phyloP scores from a whole-genome alignment of 2,113 vertebrate species.

The Mustelus asterias region DNA sequence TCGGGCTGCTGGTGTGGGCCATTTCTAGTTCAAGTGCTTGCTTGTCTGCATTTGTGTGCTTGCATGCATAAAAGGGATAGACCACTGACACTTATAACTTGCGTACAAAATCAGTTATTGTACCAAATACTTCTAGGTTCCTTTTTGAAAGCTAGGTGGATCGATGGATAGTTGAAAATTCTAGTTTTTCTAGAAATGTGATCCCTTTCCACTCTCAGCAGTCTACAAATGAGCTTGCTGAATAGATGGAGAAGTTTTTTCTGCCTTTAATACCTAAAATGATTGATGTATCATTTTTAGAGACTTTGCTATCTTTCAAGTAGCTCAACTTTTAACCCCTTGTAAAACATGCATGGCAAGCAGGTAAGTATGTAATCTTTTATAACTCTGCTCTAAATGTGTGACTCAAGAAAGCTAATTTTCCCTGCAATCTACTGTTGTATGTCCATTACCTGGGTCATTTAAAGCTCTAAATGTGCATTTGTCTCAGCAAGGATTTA shows the following conservation, averaged over 20 bases:
- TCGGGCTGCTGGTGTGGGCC: conserved; percentile 61
- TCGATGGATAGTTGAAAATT: background rate
- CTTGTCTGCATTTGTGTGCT: conserved; percentile 51
- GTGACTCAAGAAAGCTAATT: background rate
- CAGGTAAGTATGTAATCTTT: background rate
- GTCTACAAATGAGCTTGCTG: background rate
- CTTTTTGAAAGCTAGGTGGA: background rate
- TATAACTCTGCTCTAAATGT: background rate
- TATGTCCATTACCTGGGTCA: background rate
- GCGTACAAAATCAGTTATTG: background rate
- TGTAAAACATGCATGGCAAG: background rate
- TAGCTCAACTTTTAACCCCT: background rate
- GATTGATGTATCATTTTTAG: background rate
- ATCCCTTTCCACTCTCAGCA: background rate
- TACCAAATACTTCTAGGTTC: background rate
- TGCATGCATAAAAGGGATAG: background rate
- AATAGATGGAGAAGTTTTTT: background rate
- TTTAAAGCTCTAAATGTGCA: background rate
- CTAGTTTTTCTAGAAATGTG: background rate
- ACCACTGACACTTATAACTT: background rate
- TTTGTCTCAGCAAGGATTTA: background rate
- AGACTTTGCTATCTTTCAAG: background rate
- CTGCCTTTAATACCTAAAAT: background rate
- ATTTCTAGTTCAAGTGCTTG: conserved; percentile 51
- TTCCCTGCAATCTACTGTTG: background rate